A percentile compares a stretch with the other conserved stretches of the same genome.
Conservation (phyloP, 1,140 invertebrate species). For the Contarinia nasturtii region DNA sequence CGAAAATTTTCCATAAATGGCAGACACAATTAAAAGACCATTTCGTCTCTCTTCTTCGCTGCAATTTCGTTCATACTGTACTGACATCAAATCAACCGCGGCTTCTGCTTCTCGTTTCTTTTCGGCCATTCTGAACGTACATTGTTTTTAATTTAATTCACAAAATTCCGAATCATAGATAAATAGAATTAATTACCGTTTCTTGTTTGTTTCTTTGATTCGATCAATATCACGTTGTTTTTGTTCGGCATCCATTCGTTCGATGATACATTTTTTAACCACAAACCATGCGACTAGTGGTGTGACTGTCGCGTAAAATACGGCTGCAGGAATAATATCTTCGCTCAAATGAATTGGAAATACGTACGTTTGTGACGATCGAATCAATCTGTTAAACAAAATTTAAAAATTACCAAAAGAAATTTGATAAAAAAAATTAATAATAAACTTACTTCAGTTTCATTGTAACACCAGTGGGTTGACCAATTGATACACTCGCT, state of each 20-base stretch:
- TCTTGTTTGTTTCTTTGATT: conserved; percentile 51
- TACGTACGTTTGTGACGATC: conserved; percentile 72
- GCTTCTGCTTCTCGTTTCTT: conserved; percentile 66
- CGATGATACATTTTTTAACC: conserved; percentile 69
- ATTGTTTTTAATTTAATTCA: conserved; percentile 2
- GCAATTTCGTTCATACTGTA: conserved; percentile 54
- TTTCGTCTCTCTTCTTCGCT: conserved; percentile 56
- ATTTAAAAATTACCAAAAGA: conserved; percentile 4
- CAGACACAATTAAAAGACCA: conserved; percentile 71
- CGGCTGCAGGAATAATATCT: conserved; percentile 66
- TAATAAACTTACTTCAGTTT: conserved; percentile 56
- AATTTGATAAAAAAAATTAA: neutral
- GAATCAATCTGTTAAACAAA: conserved; percentile 40
- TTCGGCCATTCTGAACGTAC: conserved; percentile 39
- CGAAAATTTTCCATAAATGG: conserved; percentile 56
- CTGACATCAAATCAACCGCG: conserved; percentile 74
- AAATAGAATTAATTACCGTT: conserved; percentile 24
- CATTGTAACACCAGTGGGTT: conserved; percentile 70
- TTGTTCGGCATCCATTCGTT: conserved; percentile 64
- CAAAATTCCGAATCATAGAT: conserved; percentile 1
- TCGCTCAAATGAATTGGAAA: conserved; percentile 85
- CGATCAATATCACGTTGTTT: conserved; percentile 55
- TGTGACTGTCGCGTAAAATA: conserved; percentile 82
- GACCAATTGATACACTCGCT: conserved; percentile 62
- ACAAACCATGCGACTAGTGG: conserved; percentile 64